Evolutionary conservation across 2,113 vertebrate species (phyloP).

Genomic region (Atlantisia rogersi): DNA sequence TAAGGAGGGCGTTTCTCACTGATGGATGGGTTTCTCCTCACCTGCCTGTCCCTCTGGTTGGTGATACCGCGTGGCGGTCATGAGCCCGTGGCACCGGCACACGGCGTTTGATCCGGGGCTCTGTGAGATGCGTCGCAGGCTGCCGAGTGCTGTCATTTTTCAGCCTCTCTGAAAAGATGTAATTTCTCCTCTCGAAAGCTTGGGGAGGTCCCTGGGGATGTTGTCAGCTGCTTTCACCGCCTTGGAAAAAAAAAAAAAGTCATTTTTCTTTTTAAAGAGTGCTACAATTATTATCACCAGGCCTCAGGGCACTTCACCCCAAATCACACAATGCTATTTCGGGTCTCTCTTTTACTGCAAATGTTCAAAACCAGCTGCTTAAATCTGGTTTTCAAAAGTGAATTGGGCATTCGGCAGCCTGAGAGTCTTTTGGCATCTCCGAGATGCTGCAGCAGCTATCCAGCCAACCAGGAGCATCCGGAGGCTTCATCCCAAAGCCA

Average conservation of each 20-base stretch:
- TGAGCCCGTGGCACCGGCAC: accelerated
- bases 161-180: constrained; percentile 31
- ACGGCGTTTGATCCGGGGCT: background rate
- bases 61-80: background rate
- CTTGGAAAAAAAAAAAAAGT: constrained; percentile 21
- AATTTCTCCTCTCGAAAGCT: constrained; percentile 56
- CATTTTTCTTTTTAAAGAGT: constrained; percentile 56
- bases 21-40: accelerated
- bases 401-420: constrained; percentile 5
- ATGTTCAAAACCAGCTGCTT: constrained; percentile 51
- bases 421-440: accelerated
- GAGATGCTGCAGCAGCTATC: background rate
- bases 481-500: accelerated
- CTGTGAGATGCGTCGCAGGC: background rate
- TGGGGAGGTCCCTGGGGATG: constrained; percentile 4
- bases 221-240: constrained; percentile 35
- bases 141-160: background rate
- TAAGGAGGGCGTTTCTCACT: accelerated
- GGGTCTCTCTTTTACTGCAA: constrained; percentile 31
- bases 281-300: constrained; percentile 39
- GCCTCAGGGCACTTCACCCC: constrained; percentile 58
- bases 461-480: background rate
- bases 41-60: background rate
- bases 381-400: constrained; percentile 1
- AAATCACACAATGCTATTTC: constrained; percentile 58